Base-by-base conservation (phyloP, 2,888 invertebrate species). In the Belgica antarctica region DNA sequence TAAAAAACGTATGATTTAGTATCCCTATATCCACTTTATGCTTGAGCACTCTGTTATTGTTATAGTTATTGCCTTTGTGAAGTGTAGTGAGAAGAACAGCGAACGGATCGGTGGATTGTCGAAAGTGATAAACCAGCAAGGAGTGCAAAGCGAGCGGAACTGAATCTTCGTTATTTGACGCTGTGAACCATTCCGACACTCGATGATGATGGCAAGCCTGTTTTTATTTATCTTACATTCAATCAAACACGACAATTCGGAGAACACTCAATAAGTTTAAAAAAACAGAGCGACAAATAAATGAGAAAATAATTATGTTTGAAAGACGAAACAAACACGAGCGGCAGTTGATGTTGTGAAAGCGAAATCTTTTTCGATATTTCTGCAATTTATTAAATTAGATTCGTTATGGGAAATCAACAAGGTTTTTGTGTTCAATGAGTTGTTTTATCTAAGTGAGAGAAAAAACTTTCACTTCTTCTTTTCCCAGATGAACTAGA, bases 1-100 rank as follows among this genome's bases (percentile, higher is more conserved):
- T 19, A 62, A 62, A 61, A 63, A 63, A 24, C 34, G 36, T 22
- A 63, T 63, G 63, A 63, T 63, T 63, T 63, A 63, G 12, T 15
- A 17, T 17, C n/a, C 52, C 7, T 10, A 31, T 4, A 12, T 12
- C 15, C 41, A 7, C 15, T 41, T 12, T 41, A 41, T n/a, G 15
- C 41, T 41, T 15, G 41, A 22, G 52, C n/a, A 52, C 5, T 31
- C n/a, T 61, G 36, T 63, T 22, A 63, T 31, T 34, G 22, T 63
- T 63, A 63, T 63, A 12, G 41, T 62, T 62, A 62, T 62, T 62
- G 62, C 28, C n/a, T 36, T 36, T 15, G 12, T 63, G 41, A 41
- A 15, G 41, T 41, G 41, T n/a, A n/a, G 41, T 12, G 41, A 12
- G 41, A 41, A 8, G 12, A 34, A 34, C 34, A 10, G 31, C 31